A percentile compares a stretch with the other conserved stretches of the same genome.
phyloP scores from a whole-genome alignment of 2,888 invertebrate genomes.

The Dasypolia templi region DNA sequence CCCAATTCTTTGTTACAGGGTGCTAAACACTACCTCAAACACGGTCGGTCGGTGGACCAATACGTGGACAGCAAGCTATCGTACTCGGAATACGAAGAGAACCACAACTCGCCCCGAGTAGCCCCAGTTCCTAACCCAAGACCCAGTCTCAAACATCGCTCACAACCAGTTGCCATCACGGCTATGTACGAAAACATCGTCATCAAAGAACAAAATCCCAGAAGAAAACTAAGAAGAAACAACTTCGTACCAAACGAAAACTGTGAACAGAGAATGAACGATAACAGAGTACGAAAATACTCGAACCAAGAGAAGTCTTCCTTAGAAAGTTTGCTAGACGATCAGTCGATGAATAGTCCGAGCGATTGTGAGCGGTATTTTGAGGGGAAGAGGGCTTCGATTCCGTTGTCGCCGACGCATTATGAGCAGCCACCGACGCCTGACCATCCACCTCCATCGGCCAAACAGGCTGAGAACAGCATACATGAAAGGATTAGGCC shows the following conservation, averaged over 20 bases:
- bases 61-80: conserved; percentile 93
- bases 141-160: conserved; percentile 85
- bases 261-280: conserved; percentile 89
- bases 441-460: conserved; percentile 98
- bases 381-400: conserved; percentile 84
- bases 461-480: conserved; percentile 96
- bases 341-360: conserved; percentile 89
- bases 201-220: conserved; percentile 93
- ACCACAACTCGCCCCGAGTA: conserved; percentile 85
- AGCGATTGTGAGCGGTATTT: conserved; percentile 86
- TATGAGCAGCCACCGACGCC: conserved; percentile 98
- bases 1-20: conserved; percentile 84
- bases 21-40: conserved; percentile 91
- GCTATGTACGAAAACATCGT: conserved; percentile 93
- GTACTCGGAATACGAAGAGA: conserved; percentile 90
- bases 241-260: conserved; percentile 91
- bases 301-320: conserved; percentile 90
- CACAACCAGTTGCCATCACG: conserved; percentile 93
- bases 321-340: conserved; percentile 91
- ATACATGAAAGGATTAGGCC: conserved; percentile 97
- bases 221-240: conserved; percentile 92
- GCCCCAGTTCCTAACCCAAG: conserved; percentile 86
- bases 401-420: conserved; percentile 96
- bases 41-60: conserved; percentile 94
- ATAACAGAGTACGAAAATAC: conserved; percentile 85